phyloP scores from a whole-genome alignment of 2,888 invertebrate genomes.

The Lasioglossum oenotherae region DNA sequence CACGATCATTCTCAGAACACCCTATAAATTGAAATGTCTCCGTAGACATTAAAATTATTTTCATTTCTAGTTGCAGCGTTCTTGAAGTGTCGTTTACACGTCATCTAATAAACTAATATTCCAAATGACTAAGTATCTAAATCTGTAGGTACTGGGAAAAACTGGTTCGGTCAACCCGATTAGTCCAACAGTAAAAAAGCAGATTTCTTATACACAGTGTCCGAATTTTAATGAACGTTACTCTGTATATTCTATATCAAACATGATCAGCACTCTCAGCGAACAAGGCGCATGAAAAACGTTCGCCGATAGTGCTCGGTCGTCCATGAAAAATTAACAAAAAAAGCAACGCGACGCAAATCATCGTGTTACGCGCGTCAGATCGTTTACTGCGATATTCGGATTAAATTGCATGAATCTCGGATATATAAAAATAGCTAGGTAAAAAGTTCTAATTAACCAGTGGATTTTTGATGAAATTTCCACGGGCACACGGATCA shows the following conservation, averaged over 20 bases:
- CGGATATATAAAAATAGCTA: not conserved
- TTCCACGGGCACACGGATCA: not conserved
- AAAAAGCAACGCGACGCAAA: not conserved
- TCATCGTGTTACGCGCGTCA: not conserved
- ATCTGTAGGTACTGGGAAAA: not conserved
- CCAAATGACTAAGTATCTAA: not conserved
- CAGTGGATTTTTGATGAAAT: not conserved
- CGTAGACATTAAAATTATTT: not conserved
- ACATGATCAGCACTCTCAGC: not conserved
- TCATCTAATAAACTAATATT: not conserved
- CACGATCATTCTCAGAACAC: not conserved
- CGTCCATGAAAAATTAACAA: not conserved
- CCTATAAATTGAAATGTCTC: not conserved
- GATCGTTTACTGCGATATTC: not conserved
- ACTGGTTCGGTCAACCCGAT: not conserved
- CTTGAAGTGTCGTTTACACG: not conserved
- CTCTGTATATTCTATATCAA: not conserved
- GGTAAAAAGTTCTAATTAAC: not conserved
- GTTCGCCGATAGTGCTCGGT: not conserved
- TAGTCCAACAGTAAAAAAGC: not conserved
- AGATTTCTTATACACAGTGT: not conserved
- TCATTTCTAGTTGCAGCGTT: not conserved
- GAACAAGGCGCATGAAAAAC: not conserved
- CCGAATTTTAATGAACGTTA: not conserved
- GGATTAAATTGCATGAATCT: not conserved